Conservation (phyloP, 2,113 vertebrate genomes). For the Rutilus rutilus region DNA sequence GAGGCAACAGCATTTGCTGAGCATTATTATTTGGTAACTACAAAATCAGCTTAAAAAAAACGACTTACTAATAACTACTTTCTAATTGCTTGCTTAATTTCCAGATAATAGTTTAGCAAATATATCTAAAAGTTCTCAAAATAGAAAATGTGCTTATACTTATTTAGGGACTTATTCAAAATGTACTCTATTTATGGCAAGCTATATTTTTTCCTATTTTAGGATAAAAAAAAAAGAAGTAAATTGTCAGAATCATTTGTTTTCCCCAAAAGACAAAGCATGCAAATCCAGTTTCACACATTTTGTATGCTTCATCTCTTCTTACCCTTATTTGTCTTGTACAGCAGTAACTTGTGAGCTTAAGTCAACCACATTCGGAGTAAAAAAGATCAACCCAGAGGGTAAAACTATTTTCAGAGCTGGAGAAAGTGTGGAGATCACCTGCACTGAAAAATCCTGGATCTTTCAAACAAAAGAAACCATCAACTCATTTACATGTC, state of each 20-base stretch:
- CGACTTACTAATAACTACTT: not conserved
- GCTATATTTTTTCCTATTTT: too few relatives aligned
- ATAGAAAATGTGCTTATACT: too few relatives aligned
- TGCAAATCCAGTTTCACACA: too few relatives aligned
- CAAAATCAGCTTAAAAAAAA: not conserved
- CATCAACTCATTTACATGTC: not conserved
- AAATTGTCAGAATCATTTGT: too few relatives aligned
- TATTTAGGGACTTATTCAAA: too few relatives aligned
- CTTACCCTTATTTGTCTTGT: not conserved
- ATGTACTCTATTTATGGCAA: too few relatives aligned
- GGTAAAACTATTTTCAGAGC: slow-evolving; percentile 44
- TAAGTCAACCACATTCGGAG: fast-evolving
- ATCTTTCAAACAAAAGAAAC: not conserved
- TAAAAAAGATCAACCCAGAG: slow-evolving; percentile 34
- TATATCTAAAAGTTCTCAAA: not conserved
- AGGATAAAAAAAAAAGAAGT: too few relatives aligned
- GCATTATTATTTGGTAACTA: not conserved
- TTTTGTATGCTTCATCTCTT: not conserved
- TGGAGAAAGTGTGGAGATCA: slow-evolving; percentile 38
- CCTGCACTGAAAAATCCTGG: not conserved
- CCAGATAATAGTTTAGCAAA: not conserved
- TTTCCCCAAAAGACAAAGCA: not conserved
- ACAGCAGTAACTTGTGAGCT: slow-evolving; percentile 60
- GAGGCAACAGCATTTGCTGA: too few relatives aligned
- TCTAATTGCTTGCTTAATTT: not conserved